Conservation (phyloP, 2,113 vertebrate species). For the Marmota monax region DNA sequence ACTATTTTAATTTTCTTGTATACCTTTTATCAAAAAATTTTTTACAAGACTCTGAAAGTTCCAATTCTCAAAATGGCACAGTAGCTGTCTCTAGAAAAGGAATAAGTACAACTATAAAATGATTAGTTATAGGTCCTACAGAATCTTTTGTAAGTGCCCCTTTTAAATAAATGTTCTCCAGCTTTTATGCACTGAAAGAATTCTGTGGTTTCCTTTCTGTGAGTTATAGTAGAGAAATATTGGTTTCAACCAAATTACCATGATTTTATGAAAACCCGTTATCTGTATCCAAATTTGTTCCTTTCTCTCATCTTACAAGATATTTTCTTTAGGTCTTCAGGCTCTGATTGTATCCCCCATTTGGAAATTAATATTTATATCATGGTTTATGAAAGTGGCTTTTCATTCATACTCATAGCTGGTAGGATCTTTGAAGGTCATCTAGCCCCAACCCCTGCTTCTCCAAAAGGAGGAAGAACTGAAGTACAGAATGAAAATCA, state of each 20-base stretch:
- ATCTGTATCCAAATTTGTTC: neutral
- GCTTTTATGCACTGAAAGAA: constrained; percentile 55
- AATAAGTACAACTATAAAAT: constrained; percentile 67
- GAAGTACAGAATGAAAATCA: neutral
- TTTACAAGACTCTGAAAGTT: constrained; percentile 70
- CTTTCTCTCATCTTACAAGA: neutral
- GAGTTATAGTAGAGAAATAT: constrained; percentile 17
- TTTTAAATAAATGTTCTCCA: constrained; percentile 54
- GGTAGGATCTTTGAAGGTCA: neutral
- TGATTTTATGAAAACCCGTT: constrained; percentile 37
- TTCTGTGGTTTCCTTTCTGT: constrained; percentile 38
- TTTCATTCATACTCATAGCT: constrained; percentile 35
- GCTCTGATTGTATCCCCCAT: neutral
- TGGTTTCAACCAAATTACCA: neutral
- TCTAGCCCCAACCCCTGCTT: neutral
- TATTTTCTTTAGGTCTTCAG: neutral
- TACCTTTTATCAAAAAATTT: constrained; percentile 84
- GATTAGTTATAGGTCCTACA: constrained; percentile 50
- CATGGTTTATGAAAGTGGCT: constrained; percentile 18
- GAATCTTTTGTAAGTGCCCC: constrained; percentile 66
- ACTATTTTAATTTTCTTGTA: constrained; percentile 74
- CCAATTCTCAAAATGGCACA: constrained; percentile 77
- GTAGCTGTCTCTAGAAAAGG: constrained; percentile 37
- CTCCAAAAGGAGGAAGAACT: neutral
- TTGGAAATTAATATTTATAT: neutral